Percentiles rank a stretch among this genome's conserved stretches.
Evolutionary conservation across 2,113 vertebrate genomes (phyloP).

Genomic region (Brachypteracias leptosomus): DNA sequence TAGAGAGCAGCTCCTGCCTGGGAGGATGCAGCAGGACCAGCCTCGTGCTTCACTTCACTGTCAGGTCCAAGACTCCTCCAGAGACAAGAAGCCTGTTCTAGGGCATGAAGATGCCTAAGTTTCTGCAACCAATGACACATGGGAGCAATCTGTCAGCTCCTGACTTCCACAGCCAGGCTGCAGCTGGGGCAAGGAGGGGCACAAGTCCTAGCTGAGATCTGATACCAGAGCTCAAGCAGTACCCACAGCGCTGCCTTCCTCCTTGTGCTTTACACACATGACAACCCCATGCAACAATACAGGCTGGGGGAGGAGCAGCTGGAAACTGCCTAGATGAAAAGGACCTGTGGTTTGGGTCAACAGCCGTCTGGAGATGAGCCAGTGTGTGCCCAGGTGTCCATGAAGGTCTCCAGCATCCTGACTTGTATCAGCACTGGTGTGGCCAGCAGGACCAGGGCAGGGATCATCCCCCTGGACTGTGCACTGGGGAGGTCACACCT

Average conservation of each 20-base stretch:
- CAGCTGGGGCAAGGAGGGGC: not conserved
- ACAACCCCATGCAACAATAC: no score
- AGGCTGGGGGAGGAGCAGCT: no score
- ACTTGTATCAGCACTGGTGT: no score
- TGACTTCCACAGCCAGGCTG: not conserved
- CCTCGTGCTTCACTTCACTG: not conserved
- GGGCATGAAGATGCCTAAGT: fast-evolving
- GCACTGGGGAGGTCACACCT: no score
- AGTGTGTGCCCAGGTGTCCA: no score
- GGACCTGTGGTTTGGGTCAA: no score
- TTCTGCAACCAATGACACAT: not conserved
- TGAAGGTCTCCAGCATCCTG: no score
- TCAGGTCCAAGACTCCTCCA: not conserved
- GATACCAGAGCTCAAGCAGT: not conserved
- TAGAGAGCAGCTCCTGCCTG: not conserved
- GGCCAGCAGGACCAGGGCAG: no score
- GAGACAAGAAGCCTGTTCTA: not conserved
- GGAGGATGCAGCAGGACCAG: not conserved
- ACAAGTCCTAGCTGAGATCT: not conserved
- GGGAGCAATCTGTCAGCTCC: not conserved
- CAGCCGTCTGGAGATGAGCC: no score
- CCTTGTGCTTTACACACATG: no score
- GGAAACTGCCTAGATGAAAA: no score
- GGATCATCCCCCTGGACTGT: no score
- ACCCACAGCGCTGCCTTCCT: not conserved